Base-by-base conservation (phyloP, 2,888 invertebrate genomes). In the Drosophila kanekoi region DNA sequence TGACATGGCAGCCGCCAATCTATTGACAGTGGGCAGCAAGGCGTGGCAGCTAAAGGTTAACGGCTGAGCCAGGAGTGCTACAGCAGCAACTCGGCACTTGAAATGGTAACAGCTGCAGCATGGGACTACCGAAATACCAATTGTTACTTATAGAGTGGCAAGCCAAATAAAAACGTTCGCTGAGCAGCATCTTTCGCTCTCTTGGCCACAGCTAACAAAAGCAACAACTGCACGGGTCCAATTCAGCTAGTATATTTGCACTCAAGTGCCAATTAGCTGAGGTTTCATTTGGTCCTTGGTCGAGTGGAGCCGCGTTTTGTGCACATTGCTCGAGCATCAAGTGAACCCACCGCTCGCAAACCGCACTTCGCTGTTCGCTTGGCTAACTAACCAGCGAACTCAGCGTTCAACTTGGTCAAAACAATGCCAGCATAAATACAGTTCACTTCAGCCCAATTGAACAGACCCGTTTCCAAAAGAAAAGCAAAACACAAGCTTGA, bases 201-300 rank as follows among this genome's bases (percentile, higher is more conserved):
- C 65, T 65, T 41, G 61, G 54, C 61, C 66, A 56, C 58, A 66
- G 23, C 44, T 54, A 48, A 16, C 28, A 43, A 13, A 16, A 13
- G 23, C 23, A 40, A 20, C 48, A 52, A 54, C 66, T 56, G 70
- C 59, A 62, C 51, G 64, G 32, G 41, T 58, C 75, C 81, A 67
- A 72, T 77, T 65, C 61, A 77, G 87, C 64, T 68, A 68, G 72
- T 57, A 72, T 79, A 73, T 79, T 83, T 77, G 64, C 66, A 66
- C 77, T 81, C 72, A 77, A 86, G 89, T 74, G 73, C 81, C 85
- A 86, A 86, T 86, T 86, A 86, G 85, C 58, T 49, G 73, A 54
- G 87, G 69, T 76, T 72, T 67, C 70, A 70, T 68, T 76, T 54
- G 71, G 54, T 51, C 23, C 28, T 49, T 20, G 40, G 60, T 48